Percentiles rank a stretch among this genome's conserved stretches.
Conservation (phyloP, 2,888 invertebrate species). For the Lithophane semibrunnea region DNA sequence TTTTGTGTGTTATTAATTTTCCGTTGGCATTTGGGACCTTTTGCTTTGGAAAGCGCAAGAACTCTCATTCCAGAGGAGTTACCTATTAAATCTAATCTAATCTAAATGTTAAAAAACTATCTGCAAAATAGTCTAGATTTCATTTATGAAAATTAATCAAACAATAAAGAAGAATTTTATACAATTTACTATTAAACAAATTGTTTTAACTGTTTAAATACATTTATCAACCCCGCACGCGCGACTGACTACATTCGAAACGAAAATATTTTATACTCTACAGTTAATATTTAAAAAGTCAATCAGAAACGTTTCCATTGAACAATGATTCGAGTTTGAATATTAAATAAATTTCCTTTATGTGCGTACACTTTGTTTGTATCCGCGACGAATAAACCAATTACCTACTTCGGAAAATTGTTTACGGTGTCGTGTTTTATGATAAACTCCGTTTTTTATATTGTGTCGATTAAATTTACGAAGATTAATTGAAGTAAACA, state of each 20-base stretch:
- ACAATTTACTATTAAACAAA: slow-evolving; percentile 6
- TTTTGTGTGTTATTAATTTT: background rate
- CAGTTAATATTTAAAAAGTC: slow-evolving; percentile 59
- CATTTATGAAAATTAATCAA: background rate
- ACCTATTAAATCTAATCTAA: no score
- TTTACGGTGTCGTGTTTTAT: slow-evolving; percentile 53
- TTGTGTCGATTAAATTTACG: slow-evolving; percentile 37
- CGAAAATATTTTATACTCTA: slow-evolving; percentile 34
- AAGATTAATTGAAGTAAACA: slow-evolving; percentile 46
- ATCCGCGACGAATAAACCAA: slow-evolving; percentile 57
- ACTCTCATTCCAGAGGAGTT: background rate
- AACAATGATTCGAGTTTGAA: slow-evolving; percentile 61
- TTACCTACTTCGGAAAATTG: slow-evolving; percentile 46
- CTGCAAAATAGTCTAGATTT: background rate
- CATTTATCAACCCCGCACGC: slow-evolving; percentile 17
- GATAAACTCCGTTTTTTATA: slow-evolving; percentile 37
- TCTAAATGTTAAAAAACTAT: no score
- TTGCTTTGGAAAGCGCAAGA: background rate
- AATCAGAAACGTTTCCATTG: slow-evolving; percentile 55
- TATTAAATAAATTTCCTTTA: slow-evolving; percentile 65
- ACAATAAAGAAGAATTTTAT: background rate
- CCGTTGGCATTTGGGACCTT: background rate
- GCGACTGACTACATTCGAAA: slow-evolving; percentile 22
- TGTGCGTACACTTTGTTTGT: slow-evolving; percentile 52
- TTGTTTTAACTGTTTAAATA: slow-evolving; percentile 20